A percentile compares a stretch with the other conserved stretches of the same genome.
phyloP scores from a whole-genome alignment of 2,888 invertebrate species.

The Phlogophora meticulosa region DNA sequence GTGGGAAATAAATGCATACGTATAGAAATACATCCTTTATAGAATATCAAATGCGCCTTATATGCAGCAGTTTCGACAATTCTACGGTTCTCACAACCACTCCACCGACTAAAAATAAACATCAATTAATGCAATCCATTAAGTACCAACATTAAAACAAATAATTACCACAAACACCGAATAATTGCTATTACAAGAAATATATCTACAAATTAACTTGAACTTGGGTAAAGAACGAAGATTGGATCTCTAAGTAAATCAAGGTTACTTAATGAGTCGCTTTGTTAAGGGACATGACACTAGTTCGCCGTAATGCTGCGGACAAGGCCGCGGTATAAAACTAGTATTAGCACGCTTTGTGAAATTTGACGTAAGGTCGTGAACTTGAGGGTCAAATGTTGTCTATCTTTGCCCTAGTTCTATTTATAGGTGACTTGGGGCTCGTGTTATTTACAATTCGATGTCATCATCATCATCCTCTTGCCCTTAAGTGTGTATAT shows the following conservation, averaged over 20 bases:
- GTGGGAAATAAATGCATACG: too few relatives aligned
- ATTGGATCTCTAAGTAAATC: constrained; percentile 59
- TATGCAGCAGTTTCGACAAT: too few relatives aligned
- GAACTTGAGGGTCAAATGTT: constrained; percentile 29
- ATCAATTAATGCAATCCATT: not conserved
- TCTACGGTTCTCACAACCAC: too few relatives aligned
- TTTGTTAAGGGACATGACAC: constrained; percentile 49
- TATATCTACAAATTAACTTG: constrained; percentile 50
- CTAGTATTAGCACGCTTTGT: constrained; percentile 38
- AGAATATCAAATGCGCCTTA: too few relatives aligned
- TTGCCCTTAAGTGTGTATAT: too few relatives aligned
- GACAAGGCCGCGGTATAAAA: constrained; percentile 33
- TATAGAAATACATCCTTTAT: too few relatives aligned
- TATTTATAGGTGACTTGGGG: not conserved
- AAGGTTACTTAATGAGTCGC: constrained; percentile 59
- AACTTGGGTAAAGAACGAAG: constrained; percentile 69
- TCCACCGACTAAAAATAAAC: not conserved
- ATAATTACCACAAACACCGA: constrained; percentile 50
- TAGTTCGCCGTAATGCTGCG: constrained; percentile 27
- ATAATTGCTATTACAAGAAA: constrained; percentile 46
- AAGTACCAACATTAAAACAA: constrained; percentile 8
- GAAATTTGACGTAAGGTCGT: constrained; percentile 32
- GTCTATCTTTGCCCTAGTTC: constrained; percentile 18
- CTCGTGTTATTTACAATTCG: too few relatives aligned
- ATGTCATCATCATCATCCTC: too few relatives aligned